A percentile compares a stretch with the other conserved stretches of the same genome.
Evolutionary conservation across 2,888 invertebrate genomes (phyloP).

Genomic region (Dryomyza anilis): DNA sequence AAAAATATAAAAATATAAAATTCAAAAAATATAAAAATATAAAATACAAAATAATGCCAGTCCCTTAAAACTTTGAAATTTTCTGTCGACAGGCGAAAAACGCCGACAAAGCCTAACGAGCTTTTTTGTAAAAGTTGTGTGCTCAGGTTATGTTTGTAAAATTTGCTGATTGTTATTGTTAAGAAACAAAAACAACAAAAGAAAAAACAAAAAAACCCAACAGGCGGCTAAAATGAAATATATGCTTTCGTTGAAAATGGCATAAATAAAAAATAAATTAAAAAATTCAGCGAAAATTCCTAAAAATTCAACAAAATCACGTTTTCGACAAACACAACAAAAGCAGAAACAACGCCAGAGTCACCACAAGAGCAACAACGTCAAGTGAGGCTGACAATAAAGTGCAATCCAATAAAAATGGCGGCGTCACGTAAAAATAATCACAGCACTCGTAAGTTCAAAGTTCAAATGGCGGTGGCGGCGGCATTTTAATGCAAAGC

Average conservation of each 20-base stretch:
- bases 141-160: slow-evolving; percentile 1
- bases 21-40: too few species aligned
- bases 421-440: slow-evolving; percentile 19
- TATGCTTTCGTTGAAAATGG: neutral
- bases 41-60: too few species aligned
- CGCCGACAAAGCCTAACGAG: slow-evolving; percentile 29
- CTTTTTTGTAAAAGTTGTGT: slow-evolving; percentile 19
- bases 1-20: too few species aligned
- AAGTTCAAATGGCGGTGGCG: slow-evolving; percentile 14
- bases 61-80: too few species aligned
- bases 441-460: neutral
- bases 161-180: neutral
- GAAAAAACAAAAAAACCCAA: neutral
- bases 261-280: slow-evolving; percentile 7
- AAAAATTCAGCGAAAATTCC: slow-evolving; percentile 18
- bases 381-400: neutral
- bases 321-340: slow-evolving; percentile 19
- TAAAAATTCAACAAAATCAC: slow-evolving; percentile 26
- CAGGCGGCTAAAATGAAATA: neutral
- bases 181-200: too few species aligned
- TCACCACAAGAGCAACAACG: slow-evolving; percentile 25
- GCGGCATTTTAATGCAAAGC: neutral
- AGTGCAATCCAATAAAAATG: neutral
- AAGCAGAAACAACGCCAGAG: neutral
- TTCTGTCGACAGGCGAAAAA: neutral